Percentiles rank a stretch among this genome's conserved stretches.
Conservation (phyloP, 2,797 vertebrate genomes). For the Lacerta bilineata region DNA sequence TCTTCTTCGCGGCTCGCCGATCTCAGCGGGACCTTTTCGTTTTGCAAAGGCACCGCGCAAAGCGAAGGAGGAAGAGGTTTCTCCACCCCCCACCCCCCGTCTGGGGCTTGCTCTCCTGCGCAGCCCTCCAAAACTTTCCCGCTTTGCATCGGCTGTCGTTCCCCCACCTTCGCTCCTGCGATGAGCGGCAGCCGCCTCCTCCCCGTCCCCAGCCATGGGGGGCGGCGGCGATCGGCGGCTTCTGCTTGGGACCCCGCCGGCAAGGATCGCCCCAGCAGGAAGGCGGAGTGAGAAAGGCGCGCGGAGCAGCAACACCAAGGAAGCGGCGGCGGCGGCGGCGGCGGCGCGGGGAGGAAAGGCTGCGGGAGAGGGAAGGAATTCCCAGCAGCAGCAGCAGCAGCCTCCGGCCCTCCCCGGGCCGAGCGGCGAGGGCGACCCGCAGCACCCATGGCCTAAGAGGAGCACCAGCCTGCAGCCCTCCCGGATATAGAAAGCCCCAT, state of each 20-base stretch:
- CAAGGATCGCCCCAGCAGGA: conserved; percentile 8
- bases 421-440: background rate
- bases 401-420: conserved; percentile 11
- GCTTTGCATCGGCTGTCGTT: background rate
- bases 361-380: background rate
- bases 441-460: conserved; percentile 39
- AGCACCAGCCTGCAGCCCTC: background rate
- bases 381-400: conserved; percentile 13
- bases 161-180: fast-evolving
- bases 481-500: background rate
- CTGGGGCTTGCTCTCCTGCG: too few relatives aligned
- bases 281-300: conserved; percentile 45
- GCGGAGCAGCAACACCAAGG: background rate
- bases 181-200: background rate
- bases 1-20: background rate
- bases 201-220: background rate
- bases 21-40: background rate
- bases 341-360: background rate
- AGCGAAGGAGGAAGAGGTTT: background rate
- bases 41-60: background rate
- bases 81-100: too few relatives aligned
- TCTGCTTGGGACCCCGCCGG: background rate
- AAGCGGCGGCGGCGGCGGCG: conserved; percentile 14
- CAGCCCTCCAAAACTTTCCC: background rate
- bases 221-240: conserved; percentile 25